Conservation (phyloP, 2,113 vertebrate genomes). For the Oreochromis tanganicae region DNA sequence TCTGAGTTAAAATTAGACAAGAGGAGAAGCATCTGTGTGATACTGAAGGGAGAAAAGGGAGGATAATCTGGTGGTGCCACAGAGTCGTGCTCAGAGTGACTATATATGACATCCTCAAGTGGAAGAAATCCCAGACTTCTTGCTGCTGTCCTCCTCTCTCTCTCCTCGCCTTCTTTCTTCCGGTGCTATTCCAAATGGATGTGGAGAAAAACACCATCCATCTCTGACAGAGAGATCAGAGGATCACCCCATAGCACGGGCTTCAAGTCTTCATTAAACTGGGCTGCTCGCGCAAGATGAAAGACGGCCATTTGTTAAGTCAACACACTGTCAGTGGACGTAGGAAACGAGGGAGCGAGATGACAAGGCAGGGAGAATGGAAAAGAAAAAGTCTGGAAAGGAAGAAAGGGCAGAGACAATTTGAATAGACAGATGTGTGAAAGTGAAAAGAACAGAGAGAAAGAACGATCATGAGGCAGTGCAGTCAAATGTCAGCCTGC, state of each 20-base stretch:
- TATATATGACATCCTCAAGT: not conserved
- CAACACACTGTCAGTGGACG: not conserved
- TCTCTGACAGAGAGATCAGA: slow-evolving; percentile 6
- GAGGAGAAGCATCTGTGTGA: slow-evolving; percentile 11
- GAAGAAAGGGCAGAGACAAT: not conserved
- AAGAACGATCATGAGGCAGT: not conserved
- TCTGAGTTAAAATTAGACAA: slow-evolving; percentile 51
- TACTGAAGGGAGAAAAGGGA: not conserved
- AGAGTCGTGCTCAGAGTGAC: not conserved
- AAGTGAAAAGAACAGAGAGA: not conserved
- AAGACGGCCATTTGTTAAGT: slow-evolving; percentile 34
- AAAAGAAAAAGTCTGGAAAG: not conserved
- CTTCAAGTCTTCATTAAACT: slow-evolving; percentile 22
- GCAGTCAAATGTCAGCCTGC: not conserved
- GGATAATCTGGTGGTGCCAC: not conserved
- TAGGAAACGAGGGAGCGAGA: not conserved
- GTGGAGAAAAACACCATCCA: not conserved
- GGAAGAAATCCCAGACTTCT: not conserved
- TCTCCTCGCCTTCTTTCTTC: not conserved
- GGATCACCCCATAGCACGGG: not conserved
- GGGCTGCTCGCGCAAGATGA: not conserved
- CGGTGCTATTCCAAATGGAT: not conserved
- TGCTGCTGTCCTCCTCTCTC: not conserved
- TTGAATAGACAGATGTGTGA: not conserved
- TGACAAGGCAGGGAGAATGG: rapidly evolving